Conservation (phyloP, 2,797 vertebrate genomes). For the Bovichtus variegatus region DNA sequence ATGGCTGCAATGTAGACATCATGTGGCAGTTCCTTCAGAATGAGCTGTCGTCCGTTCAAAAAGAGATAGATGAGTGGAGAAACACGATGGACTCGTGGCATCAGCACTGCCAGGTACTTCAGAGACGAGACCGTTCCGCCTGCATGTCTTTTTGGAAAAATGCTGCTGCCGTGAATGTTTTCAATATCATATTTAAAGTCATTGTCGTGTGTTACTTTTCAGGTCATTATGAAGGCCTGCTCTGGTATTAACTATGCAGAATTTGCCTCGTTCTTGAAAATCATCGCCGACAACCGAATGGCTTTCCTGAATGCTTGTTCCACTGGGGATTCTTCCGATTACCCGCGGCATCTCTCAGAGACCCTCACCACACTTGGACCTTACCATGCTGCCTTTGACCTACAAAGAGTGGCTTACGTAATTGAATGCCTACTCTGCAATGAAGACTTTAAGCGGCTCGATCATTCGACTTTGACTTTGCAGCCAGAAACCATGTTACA, state of each 20-base stretch:
- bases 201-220: conserved; percentile 15
- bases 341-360: conserved; percentile 76
- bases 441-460: conserved; percentile 91
- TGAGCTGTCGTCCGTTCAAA: conserved; percentile 91
- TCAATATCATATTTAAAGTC: not conserved
- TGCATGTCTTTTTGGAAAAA: not conserved
- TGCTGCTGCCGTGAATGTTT: not conserved
- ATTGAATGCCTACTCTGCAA: conserved; percentile 90
- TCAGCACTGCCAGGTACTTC: conserved; percentile 94
- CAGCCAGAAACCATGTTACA: conserved; percentile 84
- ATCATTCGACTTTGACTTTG: conserved; percentile 78
- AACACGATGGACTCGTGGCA: conserved; percentile 93
- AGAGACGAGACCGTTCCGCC: not conserved
- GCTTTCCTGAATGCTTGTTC: conserved; percentile 82
- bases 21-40: conserved; percentile 96
- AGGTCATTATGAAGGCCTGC: conserved; percentile 97
- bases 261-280: conserved; percentile 92
- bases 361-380: conserved; percentile 83
- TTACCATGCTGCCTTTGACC: conserved; percentile 92
- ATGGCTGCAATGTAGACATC: conserved; percentile 93
- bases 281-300: conserved; percentile 90
- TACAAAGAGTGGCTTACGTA: conserved; percentile 89
- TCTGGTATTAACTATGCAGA: conserved; percentile 93
- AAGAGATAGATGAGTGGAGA: conserved; percentile 92
- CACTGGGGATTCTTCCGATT: conserved; percentile 73